Conservation (phyloP, 2,888 invertebrate species). For the Psylliodes chrysocephalus region DNA sequence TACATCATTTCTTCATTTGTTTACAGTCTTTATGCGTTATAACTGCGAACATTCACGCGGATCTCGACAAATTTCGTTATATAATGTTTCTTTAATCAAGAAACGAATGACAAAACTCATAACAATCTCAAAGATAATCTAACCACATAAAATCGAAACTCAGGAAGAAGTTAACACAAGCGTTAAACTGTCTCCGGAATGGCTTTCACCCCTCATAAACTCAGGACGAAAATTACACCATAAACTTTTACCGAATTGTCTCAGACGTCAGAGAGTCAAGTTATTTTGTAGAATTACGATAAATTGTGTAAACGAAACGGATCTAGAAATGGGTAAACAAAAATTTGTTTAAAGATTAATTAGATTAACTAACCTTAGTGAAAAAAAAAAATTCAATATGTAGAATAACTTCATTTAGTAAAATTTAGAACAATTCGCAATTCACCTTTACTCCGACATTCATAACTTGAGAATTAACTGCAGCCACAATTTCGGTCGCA, state of each 20-base stretch:
- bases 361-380: too few species aligned
- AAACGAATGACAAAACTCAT: conserved; percentile 4
- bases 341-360: too few species aligned
- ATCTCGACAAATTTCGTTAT: neutral
- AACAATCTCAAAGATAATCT: conserved; percentile 27
- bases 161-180: conserved; percentile 22
- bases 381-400: too few species aligned
- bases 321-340: too few species aligned
- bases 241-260: conserved; percentile 25
- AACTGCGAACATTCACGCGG: neutral
- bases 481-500: too few species aligned
- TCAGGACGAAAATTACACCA: conserved; percentile 31
- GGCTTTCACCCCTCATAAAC: conserved; percentile 40
- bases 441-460: too few species aligned
- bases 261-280: neutral
- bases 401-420: too few species aligned
- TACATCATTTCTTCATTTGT: neutral
- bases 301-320: too few species aligned
- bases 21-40: neutral
- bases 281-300: too few species aligned
- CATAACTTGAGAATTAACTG: too few species aligned
- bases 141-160: conserved; percentile 29
- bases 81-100: conserved; percentile 11
- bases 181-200: conserved; percentile 26
- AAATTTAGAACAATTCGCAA: too few species aligned